Percentiles rank a stretch among this genome's conserved stretches.
Evolutionary conservation across 2,113 vertebrate species (phyloP).

Genomic region (Clupea harengus): DNA sequence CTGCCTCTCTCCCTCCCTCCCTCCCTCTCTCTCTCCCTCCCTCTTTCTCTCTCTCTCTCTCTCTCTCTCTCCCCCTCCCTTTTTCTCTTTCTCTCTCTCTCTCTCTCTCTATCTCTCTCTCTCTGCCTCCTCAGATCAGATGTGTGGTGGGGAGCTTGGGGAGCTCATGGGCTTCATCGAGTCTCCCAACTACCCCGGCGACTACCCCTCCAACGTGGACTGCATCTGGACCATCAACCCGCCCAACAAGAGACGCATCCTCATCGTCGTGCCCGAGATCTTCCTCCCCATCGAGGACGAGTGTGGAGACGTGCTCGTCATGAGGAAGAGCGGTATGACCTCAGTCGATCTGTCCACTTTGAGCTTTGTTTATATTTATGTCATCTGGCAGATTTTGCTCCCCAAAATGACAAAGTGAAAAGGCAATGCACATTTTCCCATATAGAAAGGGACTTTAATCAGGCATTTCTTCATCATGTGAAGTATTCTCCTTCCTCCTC

Average conservation of each 20-base stretch:
- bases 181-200: conserved; percentile 97
- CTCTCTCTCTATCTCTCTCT: conserved; percentile 14
- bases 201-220: conserved; percentile 92
- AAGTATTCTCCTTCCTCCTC: background rate
- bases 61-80: background rate
- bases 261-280: conserved; percentile 96
- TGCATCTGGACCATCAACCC: conserved; percentile 98
- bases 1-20: too few relatives aligned
- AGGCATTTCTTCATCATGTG: background rate
- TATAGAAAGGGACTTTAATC: too few relatives aligned
- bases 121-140: conserved; percentile 75
- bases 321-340: conserved; percentile 94
- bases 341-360: background rate
- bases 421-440: too few relatives aligned
- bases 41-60: background rate
- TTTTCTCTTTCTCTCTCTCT: background rate
- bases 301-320: conserved; percentile 95
- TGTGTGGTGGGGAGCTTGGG: conserved; percentile 93
- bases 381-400: too few relatives aligned
- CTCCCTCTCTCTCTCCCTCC: too few relatives aligned
- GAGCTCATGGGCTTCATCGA: conserved; percentile 97
- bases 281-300: conserved; percentile 97
- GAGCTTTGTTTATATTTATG: background rate
- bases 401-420: too few relatives aligned
- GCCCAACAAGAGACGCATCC: conserved; percentile 89